Base-by-base conservation (phyloP, 92 coral and sea anemone genomes). In the Umimayanthus chanpuru region DNA sequence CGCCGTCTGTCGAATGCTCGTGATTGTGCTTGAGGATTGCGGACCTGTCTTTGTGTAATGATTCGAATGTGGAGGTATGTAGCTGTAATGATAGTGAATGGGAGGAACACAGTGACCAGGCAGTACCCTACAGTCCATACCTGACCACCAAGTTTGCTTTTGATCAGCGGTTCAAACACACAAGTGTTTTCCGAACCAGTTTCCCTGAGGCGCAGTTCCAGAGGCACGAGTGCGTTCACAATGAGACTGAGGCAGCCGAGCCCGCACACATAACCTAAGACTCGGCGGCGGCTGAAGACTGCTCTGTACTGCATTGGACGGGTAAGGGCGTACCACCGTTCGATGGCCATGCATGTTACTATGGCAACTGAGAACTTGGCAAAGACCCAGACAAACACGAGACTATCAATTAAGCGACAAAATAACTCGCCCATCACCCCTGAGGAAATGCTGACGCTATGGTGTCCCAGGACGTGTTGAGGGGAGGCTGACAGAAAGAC, bases 321-420 rank as follows among this genome's bases (percentile, higher is more conserved):
- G 25, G 85, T 36, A 15, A 80, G n/a, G 10, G 85, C 85, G 70
- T 80, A 80, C 85, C 85, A 80, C 12, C 85, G 85, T 29, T 80
- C 85, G 29, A 80, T 80, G 20, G 85, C 85, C 85, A 80, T 56
- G 18, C 70, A 80, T 21, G 85, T 80, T 39, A 80, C 85, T 80
- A 80, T 80, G 44, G 85, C 85, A 58, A 80, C 71, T 4, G 85
- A 80, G 50, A 80, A 80, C 71, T 80, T 80, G 23, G 85, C 85
- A 36, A 64, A 80, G 44, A 80, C 72, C 85, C 85, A 80, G 5
- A 80, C 73, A 64, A 80, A 55, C 6, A 80, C 12, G 26, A 58
- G 44, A 55, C 85, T 80, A 72, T 80, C 73, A 30, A 80, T 80
- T 53, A 80, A 56, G 47, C 85, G 85, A 40, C 85, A 80, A 58